Percentiles rank a stretch among this genome's conserved stretches.
Evolutionary conservation across 2,888 invertebrate genomes (phyloP).

Genomic region (Sclerodermus sp.): DNA sequence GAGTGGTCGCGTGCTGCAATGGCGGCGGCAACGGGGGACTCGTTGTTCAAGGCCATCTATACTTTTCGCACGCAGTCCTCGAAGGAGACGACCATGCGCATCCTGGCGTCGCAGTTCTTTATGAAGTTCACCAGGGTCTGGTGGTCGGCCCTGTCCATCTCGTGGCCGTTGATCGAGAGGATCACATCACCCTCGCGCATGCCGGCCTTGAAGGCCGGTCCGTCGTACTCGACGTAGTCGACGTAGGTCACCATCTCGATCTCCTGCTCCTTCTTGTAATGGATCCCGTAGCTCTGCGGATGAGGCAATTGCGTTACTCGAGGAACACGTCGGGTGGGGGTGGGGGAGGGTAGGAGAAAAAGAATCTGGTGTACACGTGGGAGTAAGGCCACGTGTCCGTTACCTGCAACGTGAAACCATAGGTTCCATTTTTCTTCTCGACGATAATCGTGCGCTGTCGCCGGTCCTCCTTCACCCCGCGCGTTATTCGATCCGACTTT

Average conservation of each 20-base stretch:
- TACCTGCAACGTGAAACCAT: conserved; percentile 90
- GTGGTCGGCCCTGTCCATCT: conserved; percentile 94
- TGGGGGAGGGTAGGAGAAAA: background rate
- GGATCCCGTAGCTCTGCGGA: conserved; percentile 89
- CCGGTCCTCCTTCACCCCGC: conserved; percentile 79
- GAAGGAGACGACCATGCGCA: conserved; percentile 95
- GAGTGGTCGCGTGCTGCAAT: no score
- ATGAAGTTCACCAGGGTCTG: conserved; percentile 90
- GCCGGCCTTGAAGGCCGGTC: conserved; percentile 89
- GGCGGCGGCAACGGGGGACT: no score
- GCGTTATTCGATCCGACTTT: conserved; percentile 72
- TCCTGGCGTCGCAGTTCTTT: conserved; percentile 82
- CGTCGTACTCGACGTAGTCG: conserved; percentile 91
- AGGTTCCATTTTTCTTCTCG: conserved; percentile 86
- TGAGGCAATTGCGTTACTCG: background rate
- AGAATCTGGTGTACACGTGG: no score
- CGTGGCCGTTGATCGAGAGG: conserved; percentile 92
- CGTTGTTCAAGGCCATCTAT: no score
- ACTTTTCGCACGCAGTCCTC: conserved; percentile 96
- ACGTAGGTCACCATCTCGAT: conserved; percentile 97
- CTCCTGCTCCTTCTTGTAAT: conserved; percentile 91
- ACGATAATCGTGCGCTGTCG: conserved; percentile 88
- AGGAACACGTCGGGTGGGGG: background rate
- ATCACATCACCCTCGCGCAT: conserved; percentile 97
- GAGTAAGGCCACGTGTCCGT: background rate